Conservation (phyloP, 2,888 invertebrate genomes). For the Chymomyza fuscimana region DNA sequence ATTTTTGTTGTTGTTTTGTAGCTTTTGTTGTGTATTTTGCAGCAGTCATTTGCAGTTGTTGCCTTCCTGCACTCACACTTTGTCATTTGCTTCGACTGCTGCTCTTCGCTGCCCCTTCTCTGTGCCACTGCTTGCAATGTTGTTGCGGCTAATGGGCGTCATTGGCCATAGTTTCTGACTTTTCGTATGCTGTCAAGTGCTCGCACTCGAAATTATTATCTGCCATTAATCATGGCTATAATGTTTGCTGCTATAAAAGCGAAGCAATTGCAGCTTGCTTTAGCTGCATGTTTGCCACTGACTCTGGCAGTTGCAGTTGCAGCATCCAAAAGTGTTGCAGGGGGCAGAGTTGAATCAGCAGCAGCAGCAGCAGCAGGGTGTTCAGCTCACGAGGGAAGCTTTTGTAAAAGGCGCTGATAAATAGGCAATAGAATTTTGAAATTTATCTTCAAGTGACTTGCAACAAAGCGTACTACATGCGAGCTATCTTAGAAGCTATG, state of each 20-base stretch:
- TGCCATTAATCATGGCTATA: constrained; percentile 77
- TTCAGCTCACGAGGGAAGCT: constrained; percentile 13
- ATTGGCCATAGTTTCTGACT: constrained; percentile 74
- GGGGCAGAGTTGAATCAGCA: not conserved
- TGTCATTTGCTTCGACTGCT: constrained; percentile 57
- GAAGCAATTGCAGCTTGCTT: constrained; percentile 57
- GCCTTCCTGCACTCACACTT: constrained; percentile 29
- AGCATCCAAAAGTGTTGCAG: constrained; percentile 8
- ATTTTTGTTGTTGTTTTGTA: too few species aligned
- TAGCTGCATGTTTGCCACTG: not conserved
- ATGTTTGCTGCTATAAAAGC: constrained; percentile 69
- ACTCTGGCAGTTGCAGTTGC: not conserved
- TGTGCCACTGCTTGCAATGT: constrained; percentile 13
- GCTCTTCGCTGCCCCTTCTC: constrained; percentile 39
- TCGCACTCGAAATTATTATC: constrained; percentile 76
- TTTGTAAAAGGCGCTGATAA: constrained; percentile 13
- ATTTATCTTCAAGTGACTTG: not conserved
- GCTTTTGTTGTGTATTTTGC: constrained; percentile 45
- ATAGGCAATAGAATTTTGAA: constrained; percentile 14
- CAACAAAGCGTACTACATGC: not conserved
- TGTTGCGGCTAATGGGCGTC: constrained; percentile 67
- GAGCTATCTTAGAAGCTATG: not conserved
- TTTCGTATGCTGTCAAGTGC: constrained; percentile 74
- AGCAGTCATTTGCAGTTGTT: constrained; percentile 54
- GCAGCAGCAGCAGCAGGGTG: too few species aligned